Evolutionary conservation across 1,140 invertebrate genomes (phyloP).

Genomic region (Drosophila burlai): DNA sequence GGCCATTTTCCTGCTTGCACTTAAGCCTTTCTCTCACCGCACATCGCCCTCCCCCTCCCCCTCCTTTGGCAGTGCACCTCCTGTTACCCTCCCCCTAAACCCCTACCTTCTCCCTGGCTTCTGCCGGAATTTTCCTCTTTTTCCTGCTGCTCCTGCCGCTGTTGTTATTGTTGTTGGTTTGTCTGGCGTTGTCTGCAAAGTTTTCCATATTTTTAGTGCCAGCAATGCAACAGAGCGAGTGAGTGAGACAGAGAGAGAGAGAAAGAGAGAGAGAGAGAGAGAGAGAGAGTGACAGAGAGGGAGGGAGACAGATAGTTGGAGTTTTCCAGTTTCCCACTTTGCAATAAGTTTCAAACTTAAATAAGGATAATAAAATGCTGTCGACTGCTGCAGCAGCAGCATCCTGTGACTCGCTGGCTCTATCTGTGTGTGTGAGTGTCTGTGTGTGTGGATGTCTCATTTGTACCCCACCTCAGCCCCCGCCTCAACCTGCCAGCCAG

Average conservation of each 20-base stretch:
- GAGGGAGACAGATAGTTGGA: conserved; percentile 59
- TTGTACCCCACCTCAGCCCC: conserved; percentile 11
- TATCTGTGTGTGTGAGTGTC: conserved; percentile 10
- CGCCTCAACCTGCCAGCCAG: conserved; percentile 13
- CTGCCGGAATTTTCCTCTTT: conserved; percentile 29
- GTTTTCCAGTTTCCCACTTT: conserved; percentile 78
- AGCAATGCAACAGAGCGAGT: conserved; percentile 27
- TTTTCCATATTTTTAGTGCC: conserved; percentile 84
- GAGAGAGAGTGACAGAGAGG: background rate
- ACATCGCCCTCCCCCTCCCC: background rate
- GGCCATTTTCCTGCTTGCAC: conserved; percentile 62
- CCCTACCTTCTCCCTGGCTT: background rate
- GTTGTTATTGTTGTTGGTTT: conserved; percentile 38
- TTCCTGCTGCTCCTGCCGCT: conserved; percentile 18
- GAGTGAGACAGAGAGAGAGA: conserved; percentile 12
- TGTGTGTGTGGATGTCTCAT: conserved; percentile 50
- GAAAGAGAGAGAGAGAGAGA: conserved; percentile 9
- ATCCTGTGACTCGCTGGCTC: conserved; percentile 37
- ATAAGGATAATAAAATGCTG: conserved; percentile 85
- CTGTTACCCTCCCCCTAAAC: background rate
- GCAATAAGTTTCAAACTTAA: conserved; percentile 84
- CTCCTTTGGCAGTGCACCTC: background rate
- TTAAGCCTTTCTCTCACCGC: conserved; percentile 65
- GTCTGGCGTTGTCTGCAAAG: conserved; percentile 82
- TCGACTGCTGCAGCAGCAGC: conserved; percentile 62